phyloP scores from a whole-genome alignment of 23 tunicate species.

The Trididemnum nubilum region DNA sequence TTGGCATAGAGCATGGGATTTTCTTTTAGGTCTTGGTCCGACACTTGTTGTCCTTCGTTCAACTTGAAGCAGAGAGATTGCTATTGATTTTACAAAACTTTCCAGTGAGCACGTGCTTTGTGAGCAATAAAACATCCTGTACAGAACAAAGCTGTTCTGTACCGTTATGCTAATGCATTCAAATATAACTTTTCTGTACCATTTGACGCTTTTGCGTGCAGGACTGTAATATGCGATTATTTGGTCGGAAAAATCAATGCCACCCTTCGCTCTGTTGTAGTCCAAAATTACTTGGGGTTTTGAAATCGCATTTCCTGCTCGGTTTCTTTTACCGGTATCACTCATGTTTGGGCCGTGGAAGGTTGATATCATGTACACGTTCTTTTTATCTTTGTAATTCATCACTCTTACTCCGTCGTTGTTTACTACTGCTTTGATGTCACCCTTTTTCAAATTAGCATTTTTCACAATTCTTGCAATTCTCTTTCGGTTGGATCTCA shows the following conservation, averaged over 20 bases:
- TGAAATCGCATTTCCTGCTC: conserved; percentile 17
- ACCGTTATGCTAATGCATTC: conserved; percentile 20
- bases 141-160: conserved; percentile 24
- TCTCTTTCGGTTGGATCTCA: conserved; percentile 18
- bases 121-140: conserved; percentile 11
- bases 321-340: conserved; percentile 16
- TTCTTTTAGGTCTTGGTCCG: conserved; percentile 18
- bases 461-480: conserved; percentile 16
- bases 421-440: conserved; percentile 21
- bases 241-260: conserved; percentile 22
- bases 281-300: conserved; percentile 25
- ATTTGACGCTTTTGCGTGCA: conserved; percentile 23
- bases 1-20: conserved; percentile 13
- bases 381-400: conserved; percentile 28
- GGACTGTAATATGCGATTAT: conserved; percentile 29
- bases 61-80: conserved; percentile 26
- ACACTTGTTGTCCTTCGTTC: conserved; percentile 8
- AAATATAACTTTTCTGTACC: conserved; percentile 21
- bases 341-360: conserved; percentile 24
- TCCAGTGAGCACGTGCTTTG: conserved; percentile 1
- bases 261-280: conserved; percentile 27
- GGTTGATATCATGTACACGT: conserved; percentile 21
- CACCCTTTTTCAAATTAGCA: conserved; percentile 17
- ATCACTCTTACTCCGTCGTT: conserved; percentile 25
- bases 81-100: conserved; percentile 11